These are phyloP conservation scores for Myioborus melanocephalus DNA, from an alignment of 2,797 vertebrate genomes.

Conservation along the genomic window DNA sequence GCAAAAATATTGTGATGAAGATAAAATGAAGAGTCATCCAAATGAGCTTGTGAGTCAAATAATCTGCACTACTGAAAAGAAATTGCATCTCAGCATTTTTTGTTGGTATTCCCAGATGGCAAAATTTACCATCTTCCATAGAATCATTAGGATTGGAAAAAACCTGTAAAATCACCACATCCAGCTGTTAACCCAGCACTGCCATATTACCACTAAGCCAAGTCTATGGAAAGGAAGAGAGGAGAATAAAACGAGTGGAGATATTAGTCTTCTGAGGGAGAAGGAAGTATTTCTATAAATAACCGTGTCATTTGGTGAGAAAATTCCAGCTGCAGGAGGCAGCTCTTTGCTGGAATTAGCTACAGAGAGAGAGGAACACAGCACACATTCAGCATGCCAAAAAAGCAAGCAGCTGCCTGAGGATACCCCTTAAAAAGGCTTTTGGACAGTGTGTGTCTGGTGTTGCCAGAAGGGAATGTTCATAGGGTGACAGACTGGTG, in stretches of 20 bases:
- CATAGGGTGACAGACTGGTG: not conserved
- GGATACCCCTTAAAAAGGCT: not conserved
- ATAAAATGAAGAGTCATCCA: not conserved
- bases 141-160: not conserved
- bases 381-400: fast-evolving
- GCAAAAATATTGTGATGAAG: not conserved
- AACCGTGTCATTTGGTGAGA: not conserved
- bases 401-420: not conserved
- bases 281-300: not conserved
- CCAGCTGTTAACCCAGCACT: not conserved
- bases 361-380: not conserved
- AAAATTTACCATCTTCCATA: not conserved
- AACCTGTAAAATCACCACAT: not conserved
- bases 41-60: not conserved
- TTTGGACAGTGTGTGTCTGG: not conserved
- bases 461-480: not conserved
- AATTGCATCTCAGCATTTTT: not conserved
- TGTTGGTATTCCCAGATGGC: not conserved
- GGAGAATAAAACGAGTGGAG: not conserved
- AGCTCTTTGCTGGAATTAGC: not conserved
- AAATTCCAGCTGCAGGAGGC: not conserved
- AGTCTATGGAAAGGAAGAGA: not conserved
- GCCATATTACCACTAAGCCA: not conserved
- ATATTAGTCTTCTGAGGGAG: not conserved
- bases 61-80: not conserved